These are phyloP conservation scores for Sinosuthora webbiana DNA, from an alignment of 2,113 vertebrate species.

Conservation along the genomic window DNA sequence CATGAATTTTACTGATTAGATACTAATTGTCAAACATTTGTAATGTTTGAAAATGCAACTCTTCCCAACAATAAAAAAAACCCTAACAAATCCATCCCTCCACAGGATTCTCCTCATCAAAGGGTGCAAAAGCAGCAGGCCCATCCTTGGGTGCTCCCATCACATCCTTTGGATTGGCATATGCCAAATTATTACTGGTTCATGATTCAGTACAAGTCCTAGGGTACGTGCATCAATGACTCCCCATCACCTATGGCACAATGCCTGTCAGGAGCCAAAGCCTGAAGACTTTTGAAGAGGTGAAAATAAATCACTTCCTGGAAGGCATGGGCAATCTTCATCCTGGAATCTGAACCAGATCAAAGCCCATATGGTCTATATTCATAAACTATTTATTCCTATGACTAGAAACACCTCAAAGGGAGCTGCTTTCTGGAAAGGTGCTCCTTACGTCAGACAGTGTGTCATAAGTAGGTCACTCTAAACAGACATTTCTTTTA, in stretches of 20 bases:
- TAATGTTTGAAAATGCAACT: background rate
- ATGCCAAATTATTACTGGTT: background rate
- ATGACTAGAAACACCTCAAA: background rate
- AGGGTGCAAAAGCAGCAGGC: background rate
- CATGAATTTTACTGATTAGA: background rate
- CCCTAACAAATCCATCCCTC: background rate
- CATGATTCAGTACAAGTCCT: background rate
- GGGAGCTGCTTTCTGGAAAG: background rate
- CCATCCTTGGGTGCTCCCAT: background rate
- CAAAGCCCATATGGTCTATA: background rate
- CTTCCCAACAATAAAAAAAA: background rate
- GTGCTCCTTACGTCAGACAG: rapidly evolving
- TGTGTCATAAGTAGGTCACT: background rate
- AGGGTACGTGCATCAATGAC: background rate
- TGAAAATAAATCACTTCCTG: background rate
- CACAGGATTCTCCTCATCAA: background rate
- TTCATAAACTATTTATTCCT: background rate
- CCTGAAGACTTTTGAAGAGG: background rate
- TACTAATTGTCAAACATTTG: background rate
- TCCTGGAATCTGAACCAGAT: background rate
- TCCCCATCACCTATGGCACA: background rate
- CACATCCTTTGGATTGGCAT: background rate
- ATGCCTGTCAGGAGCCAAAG: background rate
- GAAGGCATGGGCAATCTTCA: background rate
- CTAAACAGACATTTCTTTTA: background rate